Evolutionary conservation across 2,113 vertebrate species (phyloP).

Genomic region (Prionailurus viverrinus): DNA sequence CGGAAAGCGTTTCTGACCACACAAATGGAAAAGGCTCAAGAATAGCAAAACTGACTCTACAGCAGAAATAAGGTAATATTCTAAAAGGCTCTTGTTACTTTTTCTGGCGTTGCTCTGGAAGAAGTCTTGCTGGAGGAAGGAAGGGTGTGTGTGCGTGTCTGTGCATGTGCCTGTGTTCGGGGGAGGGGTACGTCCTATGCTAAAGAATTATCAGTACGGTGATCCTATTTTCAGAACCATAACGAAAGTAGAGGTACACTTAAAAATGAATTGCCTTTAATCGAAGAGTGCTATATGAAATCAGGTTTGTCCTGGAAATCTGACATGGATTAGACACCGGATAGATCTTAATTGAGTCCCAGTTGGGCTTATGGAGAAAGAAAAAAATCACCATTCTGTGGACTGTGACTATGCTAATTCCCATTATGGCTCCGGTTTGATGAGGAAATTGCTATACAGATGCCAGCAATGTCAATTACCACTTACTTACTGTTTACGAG

Average conservation of each 20-base stretch:
- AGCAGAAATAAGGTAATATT: background rate
- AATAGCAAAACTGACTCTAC: background rate
- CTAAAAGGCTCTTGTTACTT: background rate
- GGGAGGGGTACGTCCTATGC: background rate
- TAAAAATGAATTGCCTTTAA: background rate
- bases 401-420: background rate
- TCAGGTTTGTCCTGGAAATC: background rate
- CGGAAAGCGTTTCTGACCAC: background rate
- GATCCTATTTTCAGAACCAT: conserved; percentile 11
- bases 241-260: background rate
- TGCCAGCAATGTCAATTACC: background rate
- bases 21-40: background rate
- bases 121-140: background rate
- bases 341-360: background rate
- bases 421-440: background rate
- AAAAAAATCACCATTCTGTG: background rate
- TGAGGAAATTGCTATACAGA: background rate
- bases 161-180: too few relatives aligned
- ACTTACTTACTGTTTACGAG: background rate
- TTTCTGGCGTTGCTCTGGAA: background rate
- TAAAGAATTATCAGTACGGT: background rate
- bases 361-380: background rate
- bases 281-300: background rate
- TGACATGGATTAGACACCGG: background rate
- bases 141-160: background rate